phyloP scores from a whole-genome alignment of 2,113 vertebrate genomes.

The Scartelaos histophorus region DNA sequence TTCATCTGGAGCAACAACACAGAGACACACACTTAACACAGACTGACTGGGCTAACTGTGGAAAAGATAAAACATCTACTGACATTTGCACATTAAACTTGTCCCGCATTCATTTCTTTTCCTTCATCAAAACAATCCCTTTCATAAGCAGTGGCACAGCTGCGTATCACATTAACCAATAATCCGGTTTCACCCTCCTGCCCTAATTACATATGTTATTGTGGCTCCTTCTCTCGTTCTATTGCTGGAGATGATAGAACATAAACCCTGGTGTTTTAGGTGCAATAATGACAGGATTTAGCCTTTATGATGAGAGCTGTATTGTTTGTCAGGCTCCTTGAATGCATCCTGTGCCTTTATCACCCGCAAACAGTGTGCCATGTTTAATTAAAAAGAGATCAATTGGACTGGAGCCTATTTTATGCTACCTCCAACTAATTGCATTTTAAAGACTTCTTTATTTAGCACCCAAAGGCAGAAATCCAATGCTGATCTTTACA shows the following conservation, averaged over 20 bases:
- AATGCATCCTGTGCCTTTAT: constrained; percentile 59
- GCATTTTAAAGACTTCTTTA: neutral
- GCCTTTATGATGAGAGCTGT: constrained; percentile 50
- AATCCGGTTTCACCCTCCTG: constrained; percentile 55
- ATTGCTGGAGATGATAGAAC: constrained; percentile 48
- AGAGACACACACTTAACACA: neutral
- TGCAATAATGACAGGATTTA: constrained; percentile 53
- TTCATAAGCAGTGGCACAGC: constrained; percentile 18
- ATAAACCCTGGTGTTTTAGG: constrained; percentile 54
- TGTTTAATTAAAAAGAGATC: constrained; percentile 60
- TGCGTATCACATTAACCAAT: constrained; percentile 44
- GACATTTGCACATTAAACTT: constrained; percentile 20
- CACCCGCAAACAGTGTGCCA: constrained; percentile 28
- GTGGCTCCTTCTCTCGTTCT: constrained; percentile 48
- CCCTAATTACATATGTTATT: constrained; percentile 51
- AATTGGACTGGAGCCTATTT: constrained; percentile 35
- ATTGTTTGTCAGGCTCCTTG: constrained; percentile 53
- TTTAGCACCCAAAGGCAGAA: neutral
- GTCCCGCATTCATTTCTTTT: constrained; percentile 23
- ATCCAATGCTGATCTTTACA: neutral
- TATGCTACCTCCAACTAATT: constrained; percentile 31
- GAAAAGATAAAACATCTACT: constrained; percentile 2
- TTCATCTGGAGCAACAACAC: constrained; percentile 20
- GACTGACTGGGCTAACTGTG: neutral
- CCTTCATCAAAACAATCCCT: constrained; percentile 16